phyloP scores from a whole-genome alignment of 2,113 vertebrate species.

The Apodemus sylvaticus region DNA sequence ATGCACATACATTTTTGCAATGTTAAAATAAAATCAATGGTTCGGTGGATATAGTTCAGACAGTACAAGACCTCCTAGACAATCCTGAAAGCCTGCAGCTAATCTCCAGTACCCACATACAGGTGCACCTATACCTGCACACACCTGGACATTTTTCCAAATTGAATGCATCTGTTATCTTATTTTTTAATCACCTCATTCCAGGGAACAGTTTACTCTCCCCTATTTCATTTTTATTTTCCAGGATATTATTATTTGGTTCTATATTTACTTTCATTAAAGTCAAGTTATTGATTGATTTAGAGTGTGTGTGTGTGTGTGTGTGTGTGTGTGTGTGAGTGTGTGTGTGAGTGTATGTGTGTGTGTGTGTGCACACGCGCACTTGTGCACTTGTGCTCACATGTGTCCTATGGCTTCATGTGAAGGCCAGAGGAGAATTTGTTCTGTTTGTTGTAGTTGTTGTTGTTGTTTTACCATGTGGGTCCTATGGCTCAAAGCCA shows the following conservation, averaged over 20 bases:
- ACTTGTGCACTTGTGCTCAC: background rate
- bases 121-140: background rate
- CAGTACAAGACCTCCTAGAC: background rate
- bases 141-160: background rate
- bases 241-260: background rate
- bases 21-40: background rate
- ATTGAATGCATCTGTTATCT: background rate
- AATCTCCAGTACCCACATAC: background rate
- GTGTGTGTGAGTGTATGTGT: background rate
- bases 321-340: background rate
- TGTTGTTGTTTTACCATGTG: background rate
- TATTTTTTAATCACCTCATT: background rate
- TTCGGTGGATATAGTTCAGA: background rate
- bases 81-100: background rate
- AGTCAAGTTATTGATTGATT: background rate
- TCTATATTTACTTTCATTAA: background rate
- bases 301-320: background rate
- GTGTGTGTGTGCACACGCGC: background rate
- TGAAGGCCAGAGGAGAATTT: background rate
- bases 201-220: background rate
- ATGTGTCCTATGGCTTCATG: background rate
- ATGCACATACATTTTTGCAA: background rate
- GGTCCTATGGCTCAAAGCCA: background rate
- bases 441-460: too few relatives aligned
- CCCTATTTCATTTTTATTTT: background rate